A percentile compares a stretch with the other conserved stretches of the same genome.
These are phyloP conservation scores for Scylla paramamosain DNA, from an alignment of 1,140 invertebrate species.

Conservation along the genomic window DNA sequence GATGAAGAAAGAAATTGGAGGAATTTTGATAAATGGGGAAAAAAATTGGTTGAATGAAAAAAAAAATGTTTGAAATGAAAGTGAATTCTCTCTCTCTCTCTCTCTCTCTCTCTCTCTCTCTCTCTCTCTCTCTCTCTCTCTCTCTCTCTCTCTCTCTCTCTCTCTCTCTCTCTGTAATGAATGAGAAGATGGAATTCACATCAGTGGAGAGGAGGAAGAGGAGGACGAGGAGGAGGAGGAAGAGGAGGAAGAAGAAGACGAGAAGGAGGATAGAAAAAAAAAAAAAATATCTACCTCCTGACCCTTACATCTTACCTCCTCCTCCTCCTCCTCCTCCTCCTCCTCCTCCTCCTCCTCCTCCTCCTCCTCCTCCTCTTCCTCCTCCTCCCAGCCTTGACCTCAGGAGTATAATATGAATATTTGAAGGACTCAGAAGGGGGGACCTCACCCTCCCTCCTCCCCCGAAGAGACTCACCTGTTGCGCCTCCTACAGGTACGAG, in stretches of 20 bases:
- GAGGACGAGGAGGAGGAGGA: too few species aligned
- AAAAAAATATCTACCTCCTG: background rate
- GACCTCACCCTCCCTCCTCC: background rate
- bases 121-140: too few species aligned
- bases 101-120: too few species aligned
- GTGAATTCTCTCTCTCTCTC: too few species aligned
- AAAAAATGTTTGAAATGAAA: too few species aligned
- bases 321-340: background rate
- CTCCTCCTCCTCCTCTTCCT: background rate
- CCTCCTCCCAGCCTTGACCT: slow-evolving; percentile 1
- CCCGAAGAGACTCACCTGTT: background rate
- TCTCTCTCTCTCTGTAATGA: background rate
- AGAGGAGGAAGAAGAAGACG: too few species aligned
- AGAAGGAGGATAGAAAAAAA: too few species aligned
- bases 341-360: background rate
- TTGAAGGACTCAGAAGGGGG: background rate
- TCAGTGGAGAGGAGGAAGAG: too few species aligned
- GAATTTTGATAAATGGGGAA: background rate
- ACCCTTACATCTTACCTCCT: background rate
- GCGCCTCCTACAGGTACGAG: background rate
- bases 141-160: too few species aligned
- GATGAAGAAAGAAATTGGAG: background rate
- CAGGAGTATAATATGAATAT: background rate
- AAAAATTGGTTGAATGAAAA: background rate
- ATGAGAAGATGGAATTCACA: background rate